These are phyloP conservation scores for Hylyphantes graminicola DNA, from an alignment of 1,140 invertebrate genomes.

Conservation along the genomic window DNA sequence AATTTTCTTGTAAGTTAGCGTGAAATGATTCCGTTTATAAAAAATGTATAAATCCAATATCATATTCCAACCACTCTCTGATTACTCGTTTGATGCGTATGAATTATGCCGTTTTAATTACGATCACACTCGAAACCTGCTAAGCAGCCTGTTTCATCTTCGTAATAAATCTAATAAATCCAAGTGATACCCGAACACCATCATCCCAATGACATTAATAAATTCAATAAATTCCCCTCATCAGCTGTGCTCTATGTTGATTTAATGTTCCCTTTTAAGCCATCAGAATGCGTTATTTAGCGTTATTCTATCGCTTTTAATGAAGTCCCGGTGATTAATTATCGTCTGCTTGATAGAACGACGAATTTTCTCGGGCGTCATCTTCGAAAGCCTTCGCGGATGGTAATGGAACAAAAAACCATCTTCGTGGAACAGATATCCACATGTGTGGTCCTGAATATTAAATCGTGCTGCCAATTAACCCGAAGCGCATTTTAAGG, in stretches of 20 bases:
- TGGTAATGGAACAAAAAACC: slow-evolving; percentile 33
- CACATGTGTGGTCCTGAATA: slow-evolving; percentile 56
- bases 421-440: slow-evolving; percentile 5
- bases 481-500: slow-evolving; percentile 18
- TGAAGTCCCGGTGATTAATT: slow-evolving; percentile 49
- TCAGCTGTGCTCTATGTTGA: slow-evolving; percentile 18
- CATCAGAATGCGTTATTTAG: slow-evolving; percentile 38
- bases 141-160: too few species aligned
- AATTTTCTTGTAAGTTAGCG: too few species aligned
- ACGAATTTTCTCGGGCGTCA: slow-evolving; percentile 23
- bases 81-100: too few species aligned
- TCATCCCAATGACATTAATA: too few species aligned
- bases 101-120: too few species aligned
- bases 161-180: too few species aligned
- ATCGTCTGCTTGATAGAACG: slow-evolving; percentile 15
- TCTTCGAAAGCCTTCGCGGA: not conserved
- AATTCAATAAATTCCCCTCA: too few species aligned
- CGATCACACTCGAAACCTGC: too few species aligned
- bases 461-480: slow-evolving; percentile 47
- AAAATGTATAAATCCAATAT: too few species aligned
- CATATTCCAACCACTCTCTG: too few species aligned
- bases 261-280: slow-evolving; percentile 26
- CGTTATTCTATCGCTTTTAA: slow-evolving; percentile 43
- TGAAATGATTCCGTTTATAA: too few species aligned
- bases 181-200: too few species aligned